Evolutionary conservation across 1,140 invertebrate genomes (phyloP).

Genomic region (Euura lappo): DNA sequence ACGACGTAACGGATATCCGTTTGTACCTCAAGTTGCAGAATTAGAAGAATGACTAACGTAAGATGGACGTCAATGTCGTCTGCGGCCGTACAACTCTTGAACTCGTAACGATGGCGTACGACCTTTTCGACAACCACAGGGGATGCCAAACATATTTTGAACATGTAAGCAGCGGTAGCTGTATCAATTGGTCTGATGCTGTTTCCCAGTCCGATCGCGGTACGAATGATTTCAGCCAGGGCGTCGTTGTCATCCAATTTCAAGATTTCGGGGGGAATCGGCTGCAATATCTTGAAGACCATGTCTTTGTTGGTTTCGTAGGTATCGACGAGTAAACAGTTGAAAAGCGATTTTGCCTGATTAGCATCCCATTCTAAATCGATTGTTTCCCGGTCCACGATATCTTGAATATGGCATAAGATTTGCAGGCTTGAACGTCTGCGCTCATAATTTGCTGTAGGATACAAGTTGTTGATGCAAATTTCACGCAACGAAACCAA

Average conservation of each 20-base stretch:
- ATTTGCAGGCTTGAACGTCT: conserved; percentile 69
- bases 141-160: conserved; percentile 63
- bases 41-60: conserved; percentile 7
- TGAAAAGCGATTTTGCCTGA: conserved; percentile 60
- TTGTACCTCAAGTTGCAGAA: conserved; percentile 12
- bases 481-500: conserved; percentile 59
- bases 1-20: conserved; percentile 26
- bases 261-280: conserved; percentile 34
- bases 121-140: conserved; percentile 42
- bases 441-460: conserved; percentile 74
- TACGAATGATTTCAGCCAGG: conserved; percentile 53
- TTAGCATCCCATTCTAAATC: conserved; percentile 37
- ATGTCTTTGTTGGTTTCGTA: conserved; percentile 82
- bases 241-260: conserved; percentile 49
- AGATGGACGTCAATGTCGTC: conserved; percentile 1
- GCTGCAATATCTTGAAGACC: conserved; percentile 53
- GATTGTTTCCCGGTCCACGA: conserved; percentile 33
- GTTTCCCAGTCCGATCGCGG: conserved; percentile 66
- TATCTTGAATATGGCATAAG: conserved; percentile 43
- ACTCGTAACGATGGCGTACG: conserved; percentile 13
- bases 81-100: neutral
- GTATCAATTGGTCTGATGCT: conserved; percentile 82
- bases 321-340: conserved; percentile 71
- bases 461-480: conserved; percentile 66
- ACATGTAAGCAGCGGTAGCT: conserved; percentile 76